Percentiles rank a stretch among this genome's conserved stretches.
Conservation (phyloP, 2,888 invertebrate species). For the Altica lythri region DNA sequence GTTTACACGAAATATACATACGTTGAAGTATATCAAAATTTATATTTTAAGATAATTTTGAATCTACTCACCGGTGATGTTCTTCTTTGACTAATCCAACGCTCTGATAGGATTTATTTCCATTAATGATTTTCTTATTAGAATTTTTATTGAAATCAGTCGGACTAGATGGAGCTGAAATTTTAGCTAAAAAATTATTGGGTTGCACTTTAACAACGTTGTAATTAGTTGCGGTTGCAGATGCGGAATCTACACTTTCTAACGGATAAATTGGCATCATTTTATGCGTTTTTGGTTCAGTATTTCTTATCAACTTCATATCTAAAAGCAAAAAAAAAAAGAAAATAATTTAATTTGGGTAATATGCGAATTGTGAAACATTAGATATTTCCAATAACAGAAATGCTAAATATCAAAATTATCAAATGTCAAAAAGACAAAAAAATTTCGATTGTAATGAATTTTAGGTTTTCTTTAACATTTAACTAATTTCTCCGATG, state of each 20-base stretch:
- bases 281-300: constrained; percentile 37
- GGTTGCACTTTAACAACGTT: constrained; percentile 54
- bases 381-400: too few relatives aligned
- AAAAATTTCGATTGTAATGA: too few relatives aligned
- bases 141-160: constrained; percentile 29
- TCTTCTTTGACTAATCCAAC: constrained; percentile 10
- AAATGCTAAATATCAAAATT: too few relatives aligned
- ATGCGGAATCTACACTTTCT: too few relatives aligned
- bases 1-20: too few relatives aligned
- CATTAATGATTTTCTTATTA: too few relatives aligned
- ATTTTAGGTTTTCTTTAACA: too few relatives aligned
- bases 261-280: constrained; percentile 28
- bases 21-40: too few relatives aligned
- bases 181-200: constrained; percentile 51
- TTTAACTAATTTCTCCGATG: too few relatives aligned
- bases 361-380: too few relatives aligned
- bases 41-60: not conserved
- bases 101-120: too few relatives aligned
- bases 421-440: too few relatives aligned
- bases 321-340: constrained; percentile 27
- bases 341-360: not conserved
- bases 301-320: constrained; percentile 45
- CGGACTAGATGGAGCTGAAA: constrained; percentile 27
- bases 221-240: constrained; percentile 28
- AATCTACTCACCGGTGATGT: constrained; percentile 28